These are phyloP conservation scores for Pachydiplax longipennis DNA, from an alignment of 2,888 invertebrate genomes.

Conservation along the genomic window DNA sequence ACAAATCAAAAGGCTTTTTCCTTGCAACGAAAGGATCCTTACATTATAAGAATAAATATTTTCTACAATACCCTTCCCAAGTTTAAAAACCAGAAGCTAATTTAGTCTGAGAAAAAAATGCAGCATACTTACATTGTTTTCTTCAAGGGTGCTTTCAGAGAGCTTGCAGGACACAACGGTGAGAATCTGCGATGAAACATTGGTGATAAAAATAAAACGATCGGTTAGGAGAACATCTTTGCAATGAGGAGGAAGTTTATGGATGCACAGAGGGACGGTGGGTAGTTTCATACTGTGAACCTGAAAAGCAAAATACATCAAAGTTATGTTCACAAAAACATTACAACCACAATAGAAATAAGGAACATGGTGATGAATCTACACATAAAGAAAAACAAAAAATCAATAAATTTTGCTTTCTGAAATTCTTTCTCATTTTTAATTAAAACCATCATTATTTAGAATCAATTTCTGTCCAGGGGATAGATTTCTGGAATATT, in stretches of 20 bases:
- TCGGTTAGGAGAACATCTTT: slow-evolving; percentile 71
- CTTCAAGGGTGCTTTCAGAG: slow-evolving; percentile 65
- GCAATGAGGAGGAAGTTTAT: slow-evolving; percentile 71
- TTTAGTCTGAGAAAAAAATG: neutral
- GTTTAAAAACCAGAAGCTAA: neutral
- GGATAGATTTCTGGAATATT: no score
- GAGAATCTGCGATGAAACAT: slow-evolving; percentile 61
- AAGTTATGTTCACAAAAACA: slow-evolving; percentile 47
- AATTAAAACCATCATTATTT: no score
- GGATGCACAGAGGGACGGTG: slow-evolving; percentile 71
- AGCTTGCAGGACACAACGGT: slow-evolving; percentile 66
- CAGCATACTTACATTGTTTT: slow-evolving; percentile 60
- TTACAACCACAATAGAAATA: slow-evolving; percentile 48
- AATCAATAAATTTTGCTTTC: no score
- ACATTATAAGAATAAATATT: no score
- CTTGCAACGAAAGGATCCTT: no score
- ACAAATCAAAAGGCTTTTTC: no score
- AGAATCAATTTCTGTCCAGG: no score
- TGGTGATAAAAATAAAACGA: slow-evolving; percentile 70
- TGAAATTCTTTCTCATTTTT: no score
- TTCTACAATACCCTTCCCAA: no score
- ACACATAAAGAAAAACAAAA: slow-evolving; percentile 38
- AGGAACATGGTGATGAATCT: slow-evolving; percentile 25
- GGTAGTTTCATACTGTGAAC: slow-evolving; percentile 73
- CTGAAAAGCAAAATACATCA: slow-evolving; percentile 57